Base-by-base conservation (phyloP, 2,888 invertebrate genomes). In the Conomelus anceps region DNA sequence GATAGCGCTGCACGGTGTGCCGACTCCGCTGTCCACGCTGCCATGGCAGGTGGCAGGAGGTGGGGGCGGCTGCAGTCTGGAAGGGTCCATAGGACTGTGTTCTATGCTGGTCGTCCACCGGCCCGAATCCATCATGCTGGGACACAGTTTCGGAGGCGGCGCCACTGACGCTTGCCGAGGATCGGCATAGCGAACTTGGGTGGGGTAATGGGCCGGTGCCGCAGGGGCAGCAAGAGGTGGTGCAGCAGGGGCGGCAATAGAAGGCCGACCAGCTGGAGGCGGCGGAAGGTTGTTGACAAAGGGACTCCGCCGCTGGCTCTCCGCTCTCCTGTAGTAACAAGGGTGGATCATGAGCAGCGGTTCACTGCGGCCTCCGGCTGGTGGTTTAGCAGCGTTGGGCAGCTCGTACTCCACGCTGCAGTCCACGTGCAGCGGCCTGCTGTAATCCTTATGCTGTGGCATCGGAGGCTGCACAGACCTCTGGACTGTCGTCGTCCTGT, bases 321-420 rank as follows among this genome's bases (percentile, higher is more conserved):
- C 97, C 94, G 97, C 97, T 94, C 97, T 96, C 92, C 97, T 95
- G 94, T 97, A 97, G 94, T 97, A 97, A 93, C 97, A 97, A 88
- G 97, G 97, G 94, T 97, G 97, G 93, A 97, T 97, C 97, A 97
- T 97, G 92, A 97, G 95, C 93, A 97, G 94, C 89, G 97, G 97
- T 93, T 97, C 97, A 93, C 96, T 96, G 93, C 96, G 94, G 93
- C 96, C 96, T 91, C 97, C 97, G 93, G 96, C 96, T 92, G 97
- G 97, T 92, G 97, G 97, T 94, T 97, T 97, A 92, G 97, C 97
- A 94, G 97, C 96, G 93, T 97, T 97, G 92, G 97, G 97, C 93
- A 97, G 94, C 94, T 97, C 97, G 95, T 97, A 97, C 94, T 97
- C 97, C 92, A 97, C 97, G 94, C 97, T 97, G 94, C 97, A 97